Conservation (phyloP, 2,888 invertebrate species). For the Pomacea canaliculata region DNA sequence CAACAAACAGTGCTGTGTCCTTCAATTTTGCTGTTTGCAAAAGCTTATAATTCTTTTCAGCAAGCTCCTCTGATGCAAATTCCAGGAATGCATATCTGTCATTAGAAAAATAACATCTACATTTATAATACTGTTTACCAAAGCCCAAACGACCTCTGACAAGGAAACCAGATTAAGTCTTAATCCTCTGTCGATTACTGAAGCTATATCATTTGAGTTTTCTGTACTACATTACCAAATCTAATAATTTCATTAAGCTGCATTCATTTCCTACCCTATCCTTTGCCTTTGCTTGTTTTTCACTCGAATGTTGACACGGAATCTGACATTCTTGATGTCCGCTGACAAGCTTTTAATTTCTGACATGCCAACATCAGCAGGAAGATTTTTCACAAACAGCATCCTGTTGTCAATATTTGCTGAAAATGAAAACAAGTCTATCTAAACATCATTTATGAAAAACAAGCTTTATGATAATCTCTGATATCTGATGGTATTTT, state of each 20-base stretch:
- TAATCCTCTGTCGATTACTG: too few relatives aligned
- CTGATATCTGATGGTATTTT: too few relatives aligned
- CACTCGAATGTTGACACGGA: slow-evolving; percentile 20
- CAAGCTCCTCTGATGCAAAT: slow-evolving; percentile 38
- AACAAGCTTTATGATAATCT: too few relatives aligned
- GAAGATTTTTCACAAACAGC: slow-evolving; percentile 41
- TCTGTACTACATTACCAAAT: too few relatives aligned
- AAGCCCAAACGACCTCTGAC: not conserved
- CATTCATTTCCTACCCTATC: slow-evolving; percentile 10
- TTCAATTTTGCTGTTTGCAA: slow-evolving; percentile 28
- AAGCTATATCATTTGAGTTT: too few relatives aligned
- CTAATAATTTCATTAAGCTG: too few relatives aligned
- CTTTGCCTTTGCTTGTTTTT: slow-evolving; percentile 19
- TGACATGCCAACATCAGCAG: slow-evolving; percentile 27
- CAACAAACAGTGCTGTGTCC: slow-evolving; percentile 34
- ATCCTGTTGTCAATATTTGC: slow-evolving; percentile 33
- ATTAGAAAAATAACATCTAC: not conserved
- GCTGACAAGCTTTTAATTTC: slow-evolving; percentile 36
- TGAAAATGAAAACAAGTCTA: slow-evolving; percentile 12
- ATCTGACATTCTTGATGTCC: slow-evolving; percentile 38
- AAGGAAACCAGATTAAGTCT: not conserved
- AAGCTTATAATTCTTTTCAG: slow-evolving; percentile 39
- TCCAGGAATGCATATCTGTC: slow-evolving; percentile 42
- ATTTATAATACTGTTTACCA: not conserved
- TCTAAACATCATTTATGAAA: too few relatives aligned